Evolutionary conservation across 2,113 vertebrate genomes (phyloP), one percentile per base, ranked within the genome.

Genomic region (Lamprologus speciosus): DNA sequence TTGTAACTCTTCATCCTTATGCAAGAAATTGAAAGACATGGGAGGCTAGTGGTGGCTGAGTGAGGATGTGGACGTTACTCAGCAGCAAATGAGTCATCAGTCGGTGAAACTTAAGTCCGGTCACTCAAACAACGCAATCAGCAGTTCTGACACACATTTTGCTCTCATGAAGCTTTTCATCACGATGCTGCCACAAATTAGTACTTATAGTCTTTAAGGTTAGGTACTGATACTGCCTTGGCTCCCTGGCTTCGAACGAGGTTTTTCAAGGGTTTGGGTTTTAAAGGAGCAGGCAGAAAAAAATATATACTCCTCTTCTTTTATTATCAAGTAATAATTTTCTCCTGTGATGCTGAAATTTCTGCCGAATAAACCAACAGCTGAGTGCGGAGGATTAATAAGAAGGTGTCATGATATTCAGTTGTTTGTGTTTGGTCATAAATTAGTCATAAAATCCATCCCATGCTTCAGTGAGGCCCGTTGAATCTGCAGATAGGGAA

Each of bases 1-100:
- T 89, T 81, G 42, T 33, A 87, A 35, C 80, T 78, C 87, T 84
- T 75, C 88, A 82, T 92, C 89, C 88, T 88, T 86, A 89, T 83
- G 55, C 21, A 88, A 88, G 75, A 86, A 85, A 26, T 11, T 80
- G 58, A 87, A 35, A 88, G 85, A 85, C 63, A 12, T 73, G 80
- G 47, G 63, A 79, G 85, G 82, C 45, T 63, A 80, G 31, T 63
- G 85, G 63, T n/a, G 78, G 55, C 70, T 73, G 21, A 58, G 65
- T 70, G 42, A 85, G 87, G 81, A 84, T 73, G 26, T 84, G 85
- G 51, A n/a, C 37, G 17, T 37, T 58, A n/a, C 70, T 86, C 84
- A 51, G 79, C 65, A 80, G 63, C 85, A 86, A 92, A 85, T 87
- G 82, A 80, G 33, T 17, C 90, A 87, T 94, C 83, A 85, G 26